phyloP scores from a whole-genome alignment of 2,888 invertebrate species.

The Ormyrus nitidulus region DNA sequence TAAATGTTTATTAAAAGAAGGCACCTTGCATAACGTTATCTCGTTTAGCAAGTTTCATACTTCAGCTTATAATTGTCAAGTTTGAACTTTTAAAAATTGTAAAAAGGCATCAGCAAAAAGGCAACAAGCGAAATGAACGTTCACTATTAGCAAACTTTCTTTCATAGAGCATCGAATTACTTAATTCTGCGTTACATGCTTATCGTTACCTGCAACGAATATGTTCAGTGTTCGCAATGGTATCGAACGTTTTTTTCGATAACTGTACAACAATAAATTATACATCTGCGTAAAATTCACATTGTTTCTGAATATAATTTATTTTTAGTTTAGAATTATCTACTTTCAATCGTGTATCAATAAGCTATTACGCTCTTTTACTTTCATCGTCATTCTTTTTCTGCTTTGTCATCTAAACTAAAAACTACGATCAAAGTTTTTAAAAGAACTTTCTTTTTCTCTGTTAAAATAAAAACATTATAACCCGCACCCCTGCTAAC shows the following conservation, averaged over 20 bases:
- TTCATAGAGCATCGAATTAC: constrained; percentile 30
- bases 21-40: constrained; percentile 53
- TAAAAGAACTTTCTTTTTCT: constrained; percentile 19
- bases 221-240: constrained; percentile 26
- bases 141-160: constrained; percentile 37
- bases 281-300: constrained; percentile 52
- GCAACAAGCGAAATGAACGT: constrained; percentile 52
- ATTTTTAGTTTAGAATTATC: constrained; percentile 33
- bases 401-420: background rate
- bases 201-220: constrained; percentile 36
- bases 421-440: constrained; percentile 40
- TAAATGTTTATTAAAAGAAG: constrained; percentile 48
- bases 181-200: constrained; percentile 26
- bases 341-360: constrained; percentile 51
- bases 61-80: constrained; percentile 30
- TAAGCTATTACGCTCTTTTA: constrained; percentile 25
- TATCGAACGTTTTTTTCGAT: constrained; percentile 38
- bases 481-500: constrained; percentile 19
- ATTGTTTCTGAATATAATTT: constrained; percentile 52
- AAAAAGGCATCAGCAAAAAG: constrained; percentile 55
- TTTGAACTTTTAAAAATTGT: constrained; percentile 47
- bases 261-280: constrained; percentile 56
- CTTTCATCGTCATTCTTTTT: constrained; percentile 29
- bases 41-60: constrained; percentile 45
- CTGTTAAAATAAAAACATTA: constrained; percentile 41